phyloP scores from a whole-genome alignment of 2,888 invertebrate genomes.

The Rhogogaster chlorosoma region DNA sequence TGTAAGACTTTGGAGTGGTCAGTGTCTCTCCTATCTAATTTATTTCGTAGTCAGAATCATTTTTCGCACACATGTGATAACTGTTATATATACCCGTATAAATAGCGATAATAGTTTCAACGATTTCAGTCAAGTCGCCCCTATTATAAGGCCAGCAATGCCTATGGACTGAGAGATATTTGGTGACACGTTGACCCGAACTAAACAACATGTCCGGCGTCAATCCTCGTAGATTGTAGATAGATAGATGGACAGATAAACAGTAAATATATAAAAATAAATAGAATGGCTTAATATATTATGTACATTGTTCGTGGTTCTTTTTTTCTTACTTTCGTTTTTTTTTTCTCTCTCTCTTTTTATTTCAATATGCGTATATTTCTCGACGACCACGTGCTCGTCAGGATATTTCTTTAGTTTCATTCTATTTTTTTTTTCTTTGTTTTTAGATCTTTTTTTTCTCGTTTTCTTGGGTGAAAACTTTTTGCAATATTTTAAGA shows the following conservation, averaged over 20 bases:
- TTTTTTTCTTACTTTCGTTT: not conserved
- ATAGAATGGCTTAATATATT: not conserved
- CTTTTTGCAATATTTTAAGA: not conserved
- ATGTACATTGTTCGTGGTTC: no score
- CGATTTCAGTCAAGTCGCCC: not conserved
- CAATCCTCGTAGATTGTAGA: constrained; percentile 1
- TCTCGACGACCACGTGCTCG: not conserved
- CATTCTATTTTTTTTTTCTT: not conserved
- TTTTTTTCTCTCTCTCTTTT: no score
- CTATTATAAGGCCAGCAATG: not conserved
- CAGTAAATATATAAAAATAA: not conserved
- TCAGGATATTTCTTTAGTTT: not conserved
- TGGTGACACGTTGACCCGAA: constrained; percentile 40
- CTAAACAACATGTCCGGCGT: constrained; percentile 3
- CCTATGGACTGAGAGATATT: constrained; percentile 1
- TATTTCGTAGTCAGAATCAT: not conserved
- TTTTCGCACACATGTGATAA: constrained; percentile 14
- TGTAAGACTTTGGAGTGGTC: constrained; percentile 37
- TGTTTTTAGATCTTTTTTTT: not conserved
- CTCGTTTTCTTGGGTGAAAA: not conserved
- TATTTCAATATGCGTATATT: not conserved
- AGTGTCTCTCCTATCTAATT: constrained; percentile 11
- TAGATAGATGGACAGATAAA: not conserved
- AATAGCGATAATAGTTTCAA: not conserved
- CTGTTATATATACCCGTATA: not conserved